phyloP scores from a whole-genome alignment of 2,888 invertebrate genomes.

The Coecobrya sp. region DNA sequence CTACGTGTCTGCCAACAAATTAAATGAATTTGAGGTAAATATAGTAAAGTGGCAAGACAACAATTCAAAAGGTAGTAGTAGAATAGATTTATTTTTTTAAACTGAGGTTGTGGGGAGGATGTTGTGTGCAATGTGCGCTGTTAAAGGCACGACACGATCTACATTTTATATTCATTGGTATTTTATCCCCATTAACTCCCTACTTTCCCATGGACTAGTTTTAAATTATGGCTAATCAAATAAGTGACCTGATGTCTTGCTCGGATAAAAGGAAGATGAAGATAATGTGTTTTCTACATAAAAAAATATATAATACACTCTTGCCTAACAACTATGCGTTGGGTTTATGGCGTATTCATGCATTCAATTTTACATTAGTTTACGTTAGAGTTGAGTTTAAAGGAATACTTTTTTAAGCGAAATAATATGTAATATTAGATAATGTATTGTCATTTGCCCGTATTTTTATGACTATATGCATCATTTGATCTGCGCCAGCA shows the following conservation, averaged over 20 bases:
- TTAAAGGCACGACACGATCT: conserved; percentile 23
- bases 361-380: too few relatives aligned
- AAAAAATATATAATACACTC: neutral
- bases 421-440: too few relatives aligned
- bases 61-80: neutral
- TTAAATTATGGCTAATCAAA: conserved; percentile 77
- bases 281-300: conserved; percentile 2
- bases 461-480: too few relatives aligned
- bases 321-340: too few relatives aligned
- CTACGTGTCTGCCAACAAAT: neutral
- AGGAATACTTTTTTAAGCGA: too few relatives aligned
- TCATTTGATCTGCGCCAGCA: too few relatives aligned
- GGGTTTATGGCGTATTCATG: too few relatives aligned
- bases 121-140: neutral
- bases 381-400: too few relatives aligned
- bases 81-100: neutral
- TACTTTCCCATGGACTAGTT: conserved; percentile 78
- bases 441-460: too few relatives aligned
- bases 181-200: conserved; percentile 18
- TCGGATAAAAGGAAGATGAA: conserved; percentile 64
- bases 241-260: conserved; percentile 77
- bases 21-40: neutral
- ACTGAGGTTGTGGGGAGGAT: too few relatives aligned
- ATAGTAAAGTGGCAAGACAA: neutral
- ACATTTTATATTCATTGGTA: neutral